phyloP scores from a whole-genome alignment of 2,113 vertebrate species.

The Spermophilus dauricus region DNA sequence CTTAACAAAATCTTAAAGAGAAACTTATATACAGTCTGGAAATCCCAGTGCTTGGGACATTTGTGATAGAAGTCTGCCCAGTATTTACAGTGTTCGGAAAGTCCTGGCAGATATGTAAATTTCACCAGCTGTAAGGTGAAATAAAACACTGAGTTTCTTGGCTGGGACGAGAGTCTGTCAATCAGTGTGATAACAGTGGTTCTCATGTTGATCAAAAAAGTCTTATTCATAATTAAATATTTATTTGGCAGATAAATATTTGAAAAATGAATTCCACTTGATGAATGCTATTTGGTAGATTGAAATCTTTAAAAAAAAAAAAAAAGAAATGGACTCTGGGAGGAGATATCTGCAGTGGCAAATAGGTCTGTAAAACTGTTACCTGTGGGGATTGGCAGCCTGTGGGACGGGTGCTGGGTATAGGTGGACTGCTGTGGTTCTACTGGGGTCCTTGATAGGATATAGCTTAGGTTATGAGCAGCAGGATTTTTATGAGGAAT shows the following conservation, averaged over 20 bases:
- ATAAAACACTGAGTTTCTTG: conserved; percentile 46
- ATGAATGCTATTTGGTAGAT: conserved; percentile 25
- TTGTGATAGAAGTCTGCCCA: conserved; percentile 46
- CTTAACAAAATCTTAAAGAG: conserved; percentile 58
- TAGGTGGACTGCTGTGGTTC: neutral
- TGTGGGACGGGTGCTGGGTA: rapidly evolving
- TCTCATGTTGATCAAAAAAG: conserved; percentile 37
- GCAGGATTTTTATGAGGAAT: neutral
- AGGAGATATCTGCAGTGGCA: neutral
- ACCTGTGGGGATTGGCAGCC: rapidly evolving
- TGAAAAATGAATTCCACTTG: conserved; percentile 54
- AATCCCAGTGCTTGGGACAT: conserved; percentile 14
- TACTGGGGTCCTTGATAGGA: too few species aligned
- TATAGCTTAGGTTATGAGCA: neutral
- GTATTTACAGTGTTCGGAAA: conserved; percentile 53
- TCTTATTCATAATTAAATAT: conserved; percentile 38
- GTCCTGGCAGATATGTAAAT: conserved; percentile 62
- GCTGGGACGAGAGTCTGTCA: conserved; percentile 24
- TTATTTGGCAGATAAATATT: conserved; percentile 70
- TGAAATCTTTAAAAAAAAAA: conserved; percentile 1
- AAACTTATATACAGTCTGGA: conserved; percentile 48
- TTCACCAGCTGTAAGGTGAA: conserved; percentile 74
- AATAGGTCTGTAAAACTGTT: neutral
- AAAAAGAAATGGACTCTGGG: too few species aligned
- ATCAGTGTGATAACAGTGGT: conserved; percentile 40